Evolutionary conservation across 2,797 vertebrate species (phyloP), one percentile per base, ranked within the genome.

Genomic region (Pipistrellus pygmaeus): DNA sequence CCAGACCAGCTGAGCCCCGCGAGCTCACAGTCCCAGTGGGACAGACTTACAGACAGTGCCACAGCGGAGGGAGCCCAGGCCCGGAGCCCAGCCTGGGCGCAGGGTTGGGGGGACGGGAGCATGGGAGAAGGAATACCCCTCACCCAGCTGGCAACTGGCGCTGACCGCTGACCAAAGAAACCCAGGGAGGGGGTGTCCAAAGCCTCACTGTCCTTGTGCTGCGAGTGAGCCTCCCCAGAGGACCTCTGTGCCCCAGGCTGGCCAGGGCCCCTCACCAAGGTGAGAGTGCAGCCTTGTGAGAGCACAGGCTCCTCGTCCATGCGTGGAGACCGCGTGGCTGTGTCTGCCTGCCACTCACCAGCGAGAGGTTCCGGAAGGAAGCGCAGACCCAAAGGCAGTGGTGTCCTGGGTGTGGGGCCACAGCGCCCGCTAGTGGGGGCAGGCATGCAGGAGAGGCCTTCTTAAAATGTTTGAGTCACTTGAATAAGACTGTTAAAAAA

Each of bases 261-360:
- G 25, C 32, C 18, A 12, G 62, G 41, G 27, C 44, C 18, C 57
- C 4, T 60, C 25, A 27, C 38, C 51, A 80, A 62, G 51, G 69
- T 6, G 30, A 81, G 32, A 23, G 17, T n/a, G 23, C 8, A 27
- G 46, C 57, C 57, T 27, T 4, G 2, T 12, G 55, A 69, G 32
- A 5, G 32, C 0, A 35, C 8, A 5, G 18, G 32, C 60, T 8
- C 21, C 32, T 48, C 1, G 0, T 15, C 77, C 1, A 0, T 11
- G 23, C 5, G 11, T 27, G 57, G 23, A 60, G 60, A 30, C 60
- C 30, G 13, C 0, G 32, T 18, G 38, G 18, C 48, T 13, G 15
- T 20, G 10, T 8, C 44, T 20, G 12, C 5, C 17, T 78, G 8
- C 35, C 9, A 25, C 27, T 71, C 64, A 30, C 66, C 57, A 80